Evolutionary conservation across 2,888 invertebrate genomes (phyloP), one percentile per base, ranked within the genome.

Genomic region (Boloria selene): DNA sequence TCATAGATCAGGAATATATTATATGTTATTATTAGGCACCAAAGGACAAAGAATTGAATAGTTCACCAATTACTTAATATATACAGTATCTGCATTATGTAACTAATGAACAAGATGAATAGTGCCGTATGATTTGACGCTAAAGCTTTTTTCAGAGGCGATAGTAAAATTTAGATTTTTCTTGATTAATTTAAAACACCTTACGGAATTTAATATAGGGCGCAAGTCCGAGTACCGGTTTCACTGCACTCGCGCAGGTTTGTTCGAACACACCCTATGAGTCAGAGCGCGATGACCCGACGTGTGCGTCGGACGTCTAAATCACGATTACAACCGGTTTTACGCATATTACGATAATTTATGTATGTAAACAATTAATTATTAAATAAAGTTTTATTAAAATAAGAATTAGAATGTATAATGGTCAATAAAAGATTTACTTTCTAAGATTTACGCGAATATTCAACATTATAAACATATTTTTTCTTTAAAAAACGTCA

Each of bases 261-360:
- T 52, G 26, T 74, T 67, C 70, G 78, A 70, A 75, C 77, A 78
- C 67, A 74, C 72, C 64, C 71, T 69, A 72, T 81, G 79, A 79
- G 70, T 79, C 81, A 86, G 79, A 86, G 89, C 87, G 77, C 89
- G 85, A 85, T 87, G 89, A 89, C 87, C 87, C 79, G 79, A 74
- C 73, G 72, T 74, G 70, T 72, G 70, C 62, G 73, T 74, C 79
- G 83, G 82, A 83, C 85, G 82, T 72, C 68, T 67, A 68, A 68
- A 73, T 75, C 72, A 71, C 73, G 64, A 77, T 78, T 76, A 79
- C 79, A 83, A 86, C 83, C 78, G 80, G 82, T 81, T 80, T 71
- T 73, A 76, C 76, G 73, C 77, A 79, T 72, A 47, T 53, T 67
- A 62, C 51, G 44, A 60, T 67, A 65, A 70, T 65, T 61, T 58